phyloP scores from a whole-genome alignment of 2,113 vertebrate genomes.

The Sphyrna mokarran region DNA sequence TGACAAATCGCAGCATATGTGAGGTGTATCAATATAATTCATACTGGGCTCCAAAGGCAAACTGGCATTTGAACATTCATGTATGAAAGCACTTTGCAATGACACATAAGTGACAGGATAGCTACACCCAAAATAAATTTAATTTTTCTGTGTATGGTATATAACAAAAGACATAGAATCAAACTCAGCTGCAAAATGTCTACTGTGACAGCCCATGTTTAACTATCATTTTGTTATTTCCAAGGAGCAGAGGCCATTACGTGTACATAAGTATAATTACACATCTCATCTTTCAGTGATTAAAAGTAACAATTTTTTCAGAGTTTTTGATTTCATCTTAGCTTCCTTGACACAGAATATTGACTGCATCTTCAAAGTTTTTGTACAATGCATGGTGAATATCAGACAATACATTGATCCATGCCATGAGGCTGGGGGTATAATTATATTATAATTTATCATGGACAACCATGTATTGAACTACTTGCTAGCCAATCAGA shows the following conservation, averaged over 20 bases:
- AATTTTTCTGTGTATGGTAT: background rate
- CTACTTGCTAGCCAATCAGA: background rate
- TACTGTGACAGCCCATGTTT: background rate
- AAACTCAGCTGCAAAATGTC: background rate
- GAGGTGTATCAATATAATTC: background rate
- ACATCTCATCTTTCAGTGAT: conserved; percentile 24
- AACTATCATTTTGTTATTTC: conserved; percentile 23
- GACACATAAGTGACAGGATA: background rate
- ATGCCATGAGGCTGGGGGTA: background rate
- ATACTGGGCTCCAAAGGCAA: background rate
- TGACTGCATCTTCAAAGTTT: conserved; percentile 31
- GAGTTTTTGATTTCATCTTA: conserved; percentile 30
- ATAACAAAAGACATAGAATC: background rate
- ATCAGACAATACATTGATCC: background rate
- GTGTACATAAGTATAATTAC: background rate
- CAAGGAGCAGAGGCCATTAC: background rate
- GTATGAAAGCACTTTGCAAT: background rate
- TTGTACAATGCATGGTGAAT: background rate
- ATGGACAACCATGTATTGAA: background rate
- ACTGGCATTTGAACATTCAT: background rate
- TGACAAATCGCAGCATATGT: background rate
- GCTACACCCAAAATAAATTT: background rate
- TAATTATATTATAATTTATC: conserved; percentile 19
- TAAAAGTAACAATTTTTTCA: conserved; percentile 14
- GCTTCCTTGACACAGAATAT: background rate